Percentiles rank a stretch among this genome's conserved stretches.
phyloP scores from a whole-genome alignment of 1,140 invertebrate species.

The Brachionus calyciflorus region DNA sequence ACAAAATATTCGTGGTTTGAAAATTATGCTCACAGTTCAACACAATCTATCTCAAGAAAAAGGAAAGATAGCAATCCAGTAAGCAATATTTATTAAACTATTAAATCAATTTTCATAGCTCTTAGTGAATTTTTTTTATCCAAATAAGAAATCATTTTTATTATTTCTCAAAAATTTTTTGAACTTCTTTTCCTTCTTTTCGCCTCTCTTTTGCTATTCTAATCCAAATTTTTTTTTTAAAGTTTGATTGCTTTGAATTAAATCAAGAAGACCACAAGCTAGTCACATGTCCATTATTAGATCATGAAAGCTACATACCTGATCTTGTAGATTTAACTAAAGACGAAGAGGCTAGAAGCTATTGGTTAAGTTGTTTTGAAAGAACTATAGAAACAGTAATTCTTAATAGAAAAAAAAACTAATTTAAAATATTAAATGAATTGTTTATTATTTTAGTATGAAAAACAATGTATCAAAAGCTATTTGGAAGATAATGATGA shows the following conservation, averaged over 20 bases:
- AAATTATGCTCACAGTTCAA: conserved; percentile 73
- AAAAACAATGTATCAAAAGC: conserved; percentile 69
- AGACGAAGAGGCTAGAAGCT: conserved; percentile 79
- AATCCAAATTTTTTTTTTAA: background rate
- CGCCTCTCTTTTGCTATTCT: too few relatives aligned
- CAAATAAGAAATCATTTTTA: too few relatives aligned
- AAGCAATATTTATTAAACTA: conserved; percentile 45
- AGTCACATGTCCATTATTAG: conserved; percentile 66
- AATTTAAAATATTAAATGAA: background rate
- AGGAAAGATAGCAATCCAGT: conserved; percentile 26
- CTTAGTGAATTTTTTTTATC: too few relatives aligned
- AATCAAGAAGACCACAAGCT: conserved; percentile 67
- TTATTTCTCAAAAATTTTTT: too few relatives aligned
- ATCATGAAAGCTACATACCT: conserved; percentile 71
- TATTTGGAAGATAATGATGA: conserved; percentile 70
- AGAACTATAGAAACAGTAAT: conserved; percentile 66
- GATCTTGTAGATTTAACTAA: conserved; percentile 82
- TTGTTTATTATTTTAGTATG: conserved; percentile 50
- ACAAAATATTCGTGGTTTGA: conserved; percentile 67
- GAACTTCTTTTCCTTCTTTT: too few relatives aligned
- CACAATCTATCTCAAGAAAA: conserved; percentile 63
- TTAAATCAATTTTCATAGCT: too few relatives aligned
- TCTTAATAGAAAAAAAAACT: conserved; percentile 53
- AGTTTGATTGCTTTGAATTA: conserved; percentile 69
- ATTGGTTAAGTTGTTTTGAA: conserved; percentile 88